Percentiles rank a stretch among this genome's conserved stretches.
These are phyloP conservation scores for Campylomormyrus numenius DNA, from an alignment of 2,113 vertebrate genomes.

Conservation along the genomic window DNA sequence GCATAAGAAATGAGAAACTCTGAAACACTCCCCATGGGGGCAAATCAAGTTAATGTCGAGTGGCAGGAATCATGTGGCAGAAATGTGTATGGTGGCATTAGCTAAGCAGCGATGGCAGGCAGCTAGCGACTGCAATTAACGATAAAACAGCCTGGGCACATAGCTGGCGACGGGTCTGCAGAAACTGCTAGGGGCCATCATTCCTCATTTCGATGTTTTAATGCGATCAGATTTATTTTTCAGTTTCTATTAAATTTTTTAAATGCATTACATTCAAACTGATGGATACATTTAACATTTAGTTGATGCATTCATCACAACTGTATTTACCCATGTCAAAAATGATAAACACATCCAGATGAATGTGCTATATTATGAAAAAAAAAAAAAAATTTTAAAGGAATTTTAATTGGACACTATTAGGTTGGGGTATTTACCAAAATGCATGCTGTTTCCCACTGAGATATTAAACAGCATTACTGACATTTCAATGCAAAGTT, in stretches of 20 bases:
- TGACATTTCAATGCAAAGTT: neutral
- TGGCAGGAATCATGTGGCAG: neutral
- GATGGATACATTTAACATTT: neutral
- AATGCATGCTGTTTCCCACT: neutral
- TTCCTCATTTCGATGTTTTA: neutral
- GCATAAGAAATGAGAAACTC: neutral
- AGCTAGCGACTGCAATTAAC: neutral
- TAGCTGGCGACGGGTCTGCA: neutral
- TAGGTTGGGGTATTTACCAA: neutral
- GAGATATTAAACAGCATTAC: neutral
- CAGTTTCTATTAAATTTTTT: neutral
- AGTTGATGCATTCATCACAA: neutral
- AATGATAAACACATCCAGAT: neutral
- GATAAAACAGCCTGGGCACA: neutral
- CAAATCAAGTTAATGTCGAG: neutral
- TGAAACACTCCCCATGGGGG: neutral
- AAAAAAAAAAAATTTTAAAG: neutral
- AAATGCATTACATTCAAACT: neutral
- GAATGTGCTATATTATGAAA: neutral
- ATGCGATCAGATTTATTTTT: neutral
- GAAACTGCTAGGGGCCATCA: neutral
- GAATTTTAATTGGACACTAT: neutral
- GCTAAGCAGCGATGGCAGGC: neutral
- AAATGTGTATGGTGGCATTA: neutral
- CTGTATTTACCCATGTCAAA: neutral